Evolutionary conservation across 2,113 vertebrate genomes (phyloP).

Genomic region (Engystomops pustulosus): DNA sequence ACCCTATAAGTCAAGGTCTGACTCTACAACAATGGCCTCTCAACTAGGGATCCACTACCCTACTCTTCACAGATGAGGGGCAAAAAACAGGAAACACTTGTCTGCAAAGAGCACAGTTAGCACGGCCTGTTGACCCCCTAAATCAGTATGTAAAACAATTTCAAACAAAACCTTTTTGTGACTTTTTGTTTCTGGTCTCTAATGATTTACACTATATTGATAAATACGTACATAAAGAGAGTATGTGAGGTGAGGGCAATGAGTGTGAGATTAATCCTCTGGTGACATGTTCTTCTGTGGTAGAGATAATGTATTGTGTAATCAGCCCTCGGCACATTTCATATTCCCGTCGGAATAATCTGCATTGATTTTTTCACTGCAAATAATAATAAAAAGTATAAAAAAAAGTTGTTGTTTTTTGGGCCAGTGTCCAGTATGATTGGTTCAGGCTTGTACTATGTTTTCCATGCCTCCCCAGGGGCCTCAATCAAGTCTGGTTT

Average conservation of each 20-base stretch:
- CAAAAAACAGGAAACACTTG: no score
- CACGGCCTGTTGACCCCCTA: no score
- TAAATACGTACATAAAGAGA: neutral
- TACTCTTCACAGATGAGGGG: no score
- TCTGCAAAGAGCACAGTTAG: no score
- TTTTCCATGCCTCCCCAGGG: conserved; percentile 30
- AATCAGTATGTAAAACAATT: neutral
- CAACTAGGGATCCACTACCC: no score
- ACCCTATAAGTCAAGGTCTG: no score
- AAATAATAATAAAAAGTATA: conserved; percentile 36
- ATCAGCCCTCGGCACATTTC: conserved; percentile 6
- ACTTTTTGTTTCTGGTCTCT: neutral
- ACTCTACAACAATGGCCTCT: no score
- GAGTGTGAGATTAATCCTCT: neutral
- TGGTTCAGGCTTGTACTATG: neutral
- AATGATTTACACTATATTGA: neutral
- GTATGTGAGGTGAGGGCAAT: neutral
- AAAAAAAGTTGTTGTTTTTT: conserved; percentile 6
- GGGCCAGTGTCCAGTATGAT: neutral
- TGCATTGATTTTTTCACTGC: conserved; percentile 19
- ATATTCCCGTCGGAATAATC: conserved; percentile 27
- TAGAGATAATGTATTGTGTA: conserved; percentile 22
- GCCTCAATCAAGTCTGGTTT: conserved; percentile 5
- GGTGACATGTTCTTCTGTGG: neutral
- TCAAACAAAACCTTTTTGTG: neutral